Percentiles rank a stretch among this genome's conserved stretches.
phyloP scores from a whole-genome alignment of 2,113 vertebrate genomes.

The Pseudopodoces humilis region DNA sequence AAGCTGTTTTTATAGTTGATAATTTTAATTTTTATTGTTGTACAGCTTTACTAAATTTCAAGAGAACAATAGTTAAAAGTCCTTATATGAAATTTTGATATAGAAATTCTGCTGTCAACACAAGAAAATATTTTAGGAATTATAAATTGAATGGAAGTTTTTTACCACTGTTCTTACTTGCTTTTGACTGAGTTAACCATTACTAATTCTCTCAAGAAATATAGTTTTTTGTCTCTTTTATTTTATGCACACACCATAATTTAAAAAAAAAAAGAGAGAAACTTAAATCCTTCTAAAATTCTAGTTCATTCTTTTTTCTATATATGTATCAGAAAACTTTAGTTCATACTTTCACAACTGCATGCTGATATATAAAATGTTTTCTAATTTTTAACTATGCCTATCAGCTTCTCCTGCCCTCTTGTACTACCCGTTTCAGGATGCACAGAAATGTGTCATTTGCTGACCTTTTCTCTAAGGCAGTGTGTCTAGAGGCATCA shows the following conservation, averaged over 20 bases:
- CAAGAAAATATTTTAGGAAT: not conserved
- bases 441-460: not conserved
- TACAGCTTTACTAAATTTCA: not conserved
- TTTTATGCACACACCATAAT: not conserved
- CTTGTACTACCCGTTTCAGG: not conserved
- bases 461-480: not conserved
- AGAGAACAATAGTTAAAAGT: not conserved
- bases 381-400: not conserved
- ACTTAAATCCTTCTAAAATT: not conserved
- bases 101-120: not conserved
- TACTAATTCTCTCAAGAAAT: not conserved
- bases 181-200: not conserved
- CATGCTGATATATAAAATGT: not conserved
- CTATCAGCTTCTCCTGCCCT: not conserved
- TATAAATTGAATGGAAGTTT: not conserved
- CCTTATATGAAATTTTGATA: not conserved
- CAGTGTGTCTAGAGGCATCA: not conserved
- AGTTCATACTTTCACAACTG: not conserved
- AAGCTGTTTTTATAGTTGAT: not conserved
- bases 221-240: not conserved
- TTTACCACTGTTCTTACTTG: not conserved
- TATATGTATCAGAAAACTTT: not conserved
- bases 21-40: not conserved
- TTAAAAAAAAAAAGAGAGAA: not conserved
- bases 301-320: not conserved